These are phyloP conservation scores for Morpho achilles DNA, from an alignment of 2,888 invertebrate species.

Conservation along the genomic window DNA sequence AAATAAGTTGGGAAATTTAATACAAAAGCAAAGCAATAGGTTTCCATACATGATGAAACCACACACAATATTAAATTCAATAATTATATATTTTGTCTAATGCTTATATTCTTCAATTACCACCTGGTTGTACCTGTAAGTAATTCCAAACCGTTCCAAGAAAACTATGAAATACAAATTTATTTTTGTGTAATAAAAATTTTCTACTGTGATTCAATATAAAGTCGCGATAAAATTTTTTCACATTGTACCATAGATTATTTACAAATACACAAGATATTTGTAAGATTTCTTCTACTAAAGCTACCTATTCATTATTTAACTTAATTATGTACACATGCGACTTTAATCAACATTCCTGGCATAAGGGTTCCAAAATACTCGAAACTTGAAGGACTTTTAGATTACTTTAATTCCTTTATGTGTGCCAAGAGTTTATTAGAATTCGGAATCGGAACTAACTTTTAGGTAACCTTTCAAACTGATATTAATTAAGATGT, in stretches of 20 bases:
- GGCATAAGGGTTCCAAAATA: slow-evolving; percentile 39
- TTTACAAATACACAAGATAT: background rate
- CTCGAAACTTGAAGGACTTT: slow-evolving; percentile 46
- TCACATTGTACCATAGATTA: background rate
- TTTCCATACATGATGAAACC: no score
- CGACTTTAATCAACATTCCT: slow-evolving; percentile 52
- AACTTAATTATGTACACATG: slow-evolving; percentile 12
- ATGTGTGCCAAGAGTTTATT: slow-evolving; percentile 44
- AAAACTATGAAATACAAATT: no score
- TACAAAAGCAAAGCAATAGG: no score
- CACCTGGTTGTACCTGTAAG: no score
- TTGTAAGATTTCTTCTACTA: background rate
- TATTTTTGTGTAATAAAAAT: no score
- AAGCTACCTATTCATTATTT: slow-evolving; percentile 5
- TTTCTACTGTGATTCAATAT: no score
- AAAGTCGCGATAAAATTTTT: background rate
- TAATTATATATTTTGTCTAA: no score
- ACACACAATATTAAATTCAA: no score
- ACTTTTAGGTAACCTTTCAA: slow-evolving; percentile 71
- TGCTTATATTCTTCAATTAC: no score
- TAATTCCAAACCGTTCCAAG: no score
- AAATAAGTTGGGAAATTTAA: no score
- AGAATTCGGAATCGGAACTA: slow-evolving; percentile 56
- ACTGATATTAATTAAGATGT: slow-evolving; percentile 61
- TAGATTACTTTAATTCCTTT: slow-evolving; percentile 36